Evolutionary conservation across 1,140 invertebrate species (phyloP).

Genomic region (Campodea augens): DNA sequence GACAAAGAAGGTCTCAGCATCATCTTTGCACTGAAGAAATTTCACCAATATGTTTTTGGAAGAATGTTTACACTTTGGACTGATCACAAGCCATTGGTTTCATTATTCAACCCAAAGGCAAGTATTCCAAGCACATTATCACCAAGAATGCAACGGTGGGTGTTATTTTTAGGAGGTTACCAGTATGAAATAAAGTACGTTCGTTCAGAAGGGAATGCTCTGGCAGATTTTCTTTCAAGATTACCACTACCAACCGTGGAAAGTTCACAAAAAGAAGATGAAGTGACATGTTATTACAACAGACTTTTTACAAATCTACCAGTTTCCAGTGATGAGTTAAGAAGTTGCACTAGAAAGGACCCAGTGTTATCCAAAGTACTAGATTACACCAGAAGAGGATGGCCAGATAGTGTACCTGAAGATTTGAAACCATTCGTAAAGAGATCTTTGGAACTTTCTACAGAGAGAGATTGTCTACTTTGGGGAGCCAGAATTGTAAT

Average conservation of each 20-base stretch:
- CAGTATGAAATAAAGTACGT: constrained; percentile 21
- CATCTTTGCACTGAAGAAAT: too few species aligned
- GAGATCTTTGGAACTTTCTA: constrained; percentile 5
- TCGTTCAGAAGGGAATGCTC: constrained; percentile 13
- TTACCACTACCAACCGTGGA: constrained; percentile 8
- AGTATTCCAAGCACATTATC: too few species aligned
- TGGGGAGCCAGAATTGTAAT: constrained; percentile 22
- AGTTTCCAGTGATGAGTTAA: too few species aligned
- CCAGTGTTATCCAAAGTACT: constrained; percentile 3
- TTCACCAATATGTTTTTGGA: too few species aligned
- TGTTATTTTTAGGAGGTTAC: constrained; percentile 19
- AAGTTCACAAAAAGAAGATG: background rate
- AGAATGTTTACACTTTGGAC: too few species aligned
- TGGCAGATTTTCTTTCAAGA: constrained; percentile 19
- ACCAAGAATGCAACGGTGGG: constrained; percentile 22
- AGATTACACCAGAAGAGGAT: constrained; percentile 6
- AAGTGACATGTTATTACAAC: background rate
- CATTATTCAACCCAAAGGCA: too few species aligned
- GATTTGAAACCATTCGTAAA: constrained; percentile 1
- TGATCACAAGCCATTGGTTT: too few species aligned
- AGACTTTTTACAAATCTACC: too few species aligned
- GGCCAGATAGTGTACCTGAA: constrained; percentile 3
- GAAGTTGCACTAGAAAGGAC: too few species aligned
- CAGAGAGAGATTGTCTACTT: constrained; percentile 9
- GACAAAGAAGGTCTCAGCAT: too few species aligned